A percentile compares a stretch with the other conserved stretches of the same genome.
phyloP scores from a whole-genome alignment of 1,140 invertebrate genomes.

The Leucophenga varia region DNA sequence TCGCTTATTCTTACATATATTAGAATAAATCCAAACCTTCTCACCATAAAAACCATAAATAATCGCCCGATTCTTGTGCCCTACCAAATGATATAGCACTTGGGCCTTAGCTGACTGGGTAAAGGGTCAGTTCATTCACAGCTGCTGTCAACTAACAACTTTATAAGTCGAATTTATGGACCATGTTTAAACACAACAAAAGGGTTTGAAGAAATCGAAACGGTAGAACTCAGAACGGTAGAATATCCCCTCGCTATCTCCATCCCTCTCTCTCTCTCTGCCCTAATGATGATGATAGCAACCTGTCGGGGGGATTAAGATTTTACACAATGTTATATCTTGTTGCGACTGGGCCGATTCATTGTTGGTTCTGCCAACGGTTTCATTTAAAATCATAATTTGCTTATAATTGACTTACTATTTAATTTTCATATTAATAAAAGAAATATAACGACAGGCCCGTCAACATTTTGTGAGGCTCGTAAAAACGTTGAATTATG shows the following conservation, averaged over 20 bases:
- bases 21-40: too few species aligned
- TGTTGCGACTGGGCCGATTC: conserved; percentile 11
- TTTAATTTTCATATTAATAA: conserved; percentile 44
- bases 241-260: too few species aligned
- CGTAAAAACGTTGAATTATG: conserved; percentile 28
- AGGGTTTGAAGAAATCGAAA: conserved; percentile 19
- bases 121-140: conserved; percentile 33
- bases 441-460: conserved; percentile 16
- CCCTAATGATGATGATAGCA: conserved; percentile 18
- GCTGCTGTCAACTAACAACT: conserved; percentile 40
- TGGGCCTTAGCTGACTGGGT: conserved; percentile 10
- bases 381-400: conserved; percentile 29
- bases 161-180: conserved; percentile 48
- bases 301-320: conserved; percentile 44
- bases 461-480: conserved; percentile 16
- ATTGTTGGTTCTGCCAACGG: conserved; percentile 15
- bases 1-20: too few species aligned
- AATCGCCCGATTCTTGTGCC: conserved; percentile 1
- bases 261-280: too few species aligned
- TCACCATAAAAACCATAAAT: conserved; percentile 3
- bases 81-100: conserved; percentile 18
- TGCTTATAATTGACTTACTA: conserved; percentile 44
- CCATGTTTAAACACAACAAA: conserved; percentile 13
- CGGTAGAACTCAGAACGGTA: conserved; percentile 20
- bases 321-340: conserved; percentile 34